Evolutionary conservation across 2,113 vertebrate species (phyloP).

Genomic region (Paramormyrops kingsleyae): DNA sequence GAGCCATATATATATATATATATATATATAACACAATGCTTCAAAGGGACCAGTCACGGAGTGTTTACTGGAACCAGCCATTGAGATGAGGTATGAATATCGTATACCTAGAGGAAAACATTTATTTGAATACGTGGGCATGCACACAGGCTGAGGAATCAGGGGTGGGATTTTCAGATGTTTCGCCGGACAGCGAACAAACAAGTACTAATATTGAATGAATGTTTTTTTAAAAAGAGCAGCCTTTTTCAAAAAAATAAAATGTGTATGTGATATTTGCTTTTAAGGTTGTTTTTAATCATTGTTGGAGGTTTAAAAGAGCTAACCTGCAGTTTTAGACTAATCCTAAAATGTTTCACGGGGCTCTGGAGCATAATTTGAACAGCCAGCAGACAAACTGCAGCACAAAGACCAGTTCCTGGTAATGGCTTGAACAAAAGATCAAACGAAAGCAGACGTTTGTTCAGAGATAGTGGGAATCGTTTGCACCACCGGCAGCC

Average conservation of each 20-base stretch:
- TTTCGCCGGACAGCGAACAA: background rate
- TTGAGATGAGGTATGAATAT: background rate
- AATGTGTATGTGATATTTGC: background rate
- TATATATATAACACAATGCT: background rate
- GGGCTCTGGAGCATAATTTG: background rate
- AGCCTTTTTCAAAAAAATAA: background rate
- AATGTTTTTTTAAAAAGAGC: background rate
- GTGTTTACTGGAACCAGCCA: background rate
- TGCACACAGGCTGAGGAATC: background rate
- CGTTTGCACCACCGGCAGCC: background rate
- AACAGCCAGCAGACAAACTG: background rate
- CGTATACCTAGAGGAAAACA: background rate
- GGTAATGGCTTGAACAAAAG: background rate
- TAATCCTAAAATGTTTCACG: background rate
- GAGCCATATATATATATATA: background rate
- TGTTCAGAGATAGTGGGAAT: background rate
- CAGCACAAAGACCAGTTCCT: background rate
- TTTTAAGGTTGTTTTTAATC: background rate
- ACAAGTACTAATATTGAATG: background rate
- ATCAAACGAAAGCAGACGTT: background rate
- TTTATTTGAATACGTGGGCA: background rate
- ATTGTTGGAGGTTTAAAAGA: background rate
- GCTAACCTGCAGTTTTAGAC: background rate
- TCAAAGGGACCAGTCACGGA: background rate
- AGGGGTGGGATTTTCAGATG: background rate